These are phyloP conservation scores for Chlorops oryzae DNA, from an alignment of 1,140 invertebrate genomes.

Conservation along the genomic window DNA sequence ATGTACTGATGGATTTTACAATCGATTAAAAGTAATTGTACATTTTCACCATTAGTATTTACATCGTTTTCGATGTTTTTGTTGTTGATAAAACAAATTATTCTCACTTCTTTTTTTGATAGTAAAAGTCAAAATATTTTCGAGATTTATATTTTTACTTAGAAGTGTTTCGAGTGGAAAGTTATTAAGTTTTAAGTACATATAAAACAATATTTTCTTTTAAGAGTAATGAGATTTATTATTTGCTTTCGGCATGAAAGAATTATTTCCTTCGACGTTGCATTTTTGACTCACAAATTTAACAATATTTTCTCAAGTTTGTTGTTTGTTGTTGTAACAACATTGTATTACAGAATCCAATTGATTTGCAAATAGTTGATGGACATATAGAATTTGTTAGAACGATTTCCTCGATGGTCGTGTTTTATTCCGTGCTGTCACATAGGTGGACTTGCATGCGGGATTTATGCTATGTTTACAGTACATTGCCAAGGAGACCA, in stretches of 20 bases:
- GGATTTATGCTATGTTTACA: too few species aligned
- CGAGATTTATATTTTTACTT: not conserved
- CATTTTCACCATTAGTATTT: not conserved
- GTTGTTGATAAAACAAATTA: not conserved
- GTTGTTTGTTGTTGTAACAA: not conserved
- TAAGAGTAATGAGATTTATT: not conserved
- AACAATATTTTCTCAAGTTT: not conserved
- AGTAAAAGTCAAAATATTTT: not conserved
- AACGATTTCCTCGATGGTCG: too few species aligned
- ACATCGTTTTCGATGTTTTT: not conserved
- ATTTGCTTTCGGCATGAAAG: too few species aligned
- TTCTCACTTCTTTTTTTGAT: not conserved
- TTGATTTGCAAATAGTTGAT: too few species aligned
- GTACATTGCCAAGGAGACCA: too few species aligned
- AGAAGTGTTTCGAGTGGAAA: not conserved
- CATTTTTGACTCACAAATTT: not conserved
- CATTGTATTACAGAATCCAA: too few species aligned
- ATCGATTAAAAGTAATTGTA: not conserved
- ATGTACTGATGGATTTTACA: not conserved
- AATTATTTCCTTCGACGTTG: too few species aligned
- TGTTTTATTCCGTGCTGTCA: too few species aligned
- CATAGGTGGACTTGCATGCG: too few species aligned
- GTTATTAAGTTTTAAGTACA: not conserved
- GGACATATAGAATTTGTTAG: too few species aligned
- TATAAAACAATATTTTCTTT: not conserved